phyloP scores from a whole-genome alignment of 2,888 invertebrate species.

The Ochropleura leucogaster region DNA sequence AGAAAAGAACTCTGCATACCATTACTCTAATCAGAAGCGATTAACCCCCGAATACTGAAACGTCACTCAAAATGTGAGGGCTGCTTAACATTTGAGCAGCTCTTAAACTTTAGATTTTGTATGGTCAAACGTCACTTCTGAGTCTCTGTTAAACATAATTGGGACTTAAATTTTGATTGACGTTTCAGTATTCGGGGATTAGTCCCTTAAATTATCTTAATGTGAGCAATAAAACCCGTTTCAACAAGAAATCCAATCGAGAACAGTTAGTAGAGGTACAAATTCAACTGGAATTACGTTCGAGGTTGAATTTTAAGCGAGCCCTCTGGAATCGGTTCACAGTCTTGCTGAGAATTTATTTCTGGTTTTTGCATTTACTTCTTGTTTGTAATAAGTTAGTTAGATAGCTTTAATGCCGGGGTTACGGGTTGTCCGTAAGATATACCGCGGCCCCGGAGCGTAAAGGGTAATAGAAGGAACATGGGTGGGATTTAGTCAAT shows the following conservation, averaged over 20 bases:
- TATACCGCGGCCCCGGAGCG: too few relatives aligned
- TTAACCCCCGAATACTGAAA: too few relatives aligned
- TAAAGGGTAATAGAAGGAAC: too few relatives aligned
- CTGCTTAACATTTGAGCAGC: too few relatives aligned
- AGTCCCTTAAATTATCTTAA: conserved; percentile 28
- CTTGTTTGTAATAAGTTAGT: conserved; percentile 66
- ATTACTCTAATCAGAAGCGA: conserved; percentile 18
- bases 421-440: neutral
- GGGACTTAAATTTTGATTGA: too few relatives aligned
- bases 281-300: conserved; percentile 73
- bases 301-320: conserved; percentile 81
- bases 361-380: conserved; percentile 82
- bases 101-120: too few relatives aligned
- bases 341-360: conserved; percentile 84
- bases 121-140: too few relatives aligned
- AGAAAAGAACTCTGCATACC: neutral
- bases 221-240: conserved; percentile 29
- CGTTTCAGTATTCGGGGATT: too few relatives aligned
- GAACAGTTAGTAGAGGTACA: conserved; percentile 60
- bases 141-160: too few relatives aligned
- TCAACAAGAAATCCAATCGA: conserved; percentile 27
- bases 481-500: too few relatives aligned
- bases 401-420: conserved; percentile 20
- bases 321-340: conserved; percentile 70
- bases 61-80: too few relatives aligned